These are phyloP conservation scores for Carduelis carduelis DNA, from an alignment of 2,797 vertebrate species.

Conservation along the genomic window DNA sequence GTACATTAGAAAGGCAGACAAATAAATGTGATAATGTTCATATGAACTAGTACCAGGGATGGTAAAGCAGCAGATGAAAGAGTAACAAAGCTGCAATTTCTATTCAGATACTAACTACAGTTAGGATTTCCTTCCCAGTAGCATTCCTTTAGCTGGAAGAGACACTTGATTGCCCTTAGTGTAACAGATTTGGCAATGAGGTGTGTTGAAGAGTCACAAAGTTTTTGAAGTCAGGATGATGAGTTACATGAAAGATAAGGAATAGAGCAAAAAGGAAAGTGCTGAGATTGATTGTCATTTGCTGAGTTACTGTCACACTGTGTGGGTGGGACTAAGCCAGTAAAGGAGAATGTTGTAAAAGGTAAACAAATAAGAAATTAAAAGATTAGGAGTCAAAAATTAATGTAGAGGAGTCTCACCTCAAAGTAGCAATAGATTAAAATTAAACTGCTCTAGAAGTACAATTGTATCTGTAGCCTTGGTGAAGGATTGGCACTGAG, in stretches of 20 bases:
- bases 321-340: neutral
- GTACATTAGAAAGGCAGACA: constrained; percentile 36
- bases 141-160: neutral
- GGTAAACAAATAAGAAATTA: neutral
- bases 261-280: neutral
- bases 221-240: neutral
- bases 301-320: neutral
- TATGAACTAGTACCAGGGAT: neutral
- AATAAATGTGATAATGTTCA: constrained; percentile 45
- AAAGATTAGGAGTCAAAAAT: neutral
- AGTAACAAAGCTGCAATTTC: constrained; percentile 23
- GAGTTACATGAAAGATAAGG: neutral
- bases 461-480: neutral
- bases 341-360: neutral
- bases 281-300: neutral
- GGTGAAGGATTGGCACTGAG: neutral
- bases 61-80: constrained; percentile 3
- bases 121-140: neutral
- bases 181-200: neutral
- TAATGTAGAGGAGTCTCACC: neutral
- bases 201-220: neutral
- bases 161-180: neutral
- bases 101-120: constrained; percentile 23
- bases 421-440: neutral
- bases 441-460: neutral